Base-by-base conservation (phyloP, 2,113 vertebrate genomes). In the Thunnus thynnus region DNA sequence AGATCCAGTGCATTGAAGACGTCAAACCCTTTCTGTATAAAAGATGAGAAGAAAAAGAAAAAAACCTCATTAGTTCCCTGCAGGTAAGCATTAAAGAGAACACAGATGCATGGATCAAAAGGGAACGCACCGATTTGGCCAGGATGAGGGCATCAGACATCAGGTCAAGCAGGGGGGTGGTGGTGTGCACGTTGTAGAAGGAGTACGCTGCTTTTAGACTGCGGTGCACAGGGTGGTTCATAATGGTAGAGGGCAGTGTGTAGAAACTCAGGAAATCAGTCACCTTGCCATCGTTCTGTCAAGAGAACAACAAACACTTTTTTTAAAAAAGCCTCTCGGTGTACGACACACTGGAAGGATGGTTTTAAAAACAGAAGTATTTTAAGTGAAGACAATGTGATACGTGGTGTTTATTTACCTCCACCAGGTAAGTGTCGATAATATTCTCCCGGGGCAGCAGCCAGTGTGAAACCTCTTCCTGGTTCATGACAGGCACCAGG, bases 1-100 rank as follows among this genome's bases (percentile, higher is more conserved):
- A 99, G 96, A 95, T 99, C 98, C 96, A 99, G 97, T 95, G 98
- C 98, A 94, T 99, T 99, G 94, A 99, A 99, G 85, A 99, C 98
- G 0, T 99, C 98, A 60, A 99, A 99, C 84, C 97, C 97, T 97
- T 99, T 99, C 98, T 99, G 95, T 25, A 20, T 8, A 50, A 0
- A 0, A 67, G 8, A 71, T 2, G 22, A 13, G 8, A 8, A 72
- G 3, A 56, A 7, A 61, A 17, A 36, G 17, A 20, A 67, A 25
- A 50, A 51, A 22, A 22, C 0, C 1, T 30, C 22, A 57, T 69
- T 17, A 76, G 57, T n/a, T 46, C 1, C 11, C 2, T 3, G 20
- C 0, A 4, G 14, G n/a, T 10, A 25, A 69, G 56, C 2, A 41
- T 22, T 50, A 57, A 8, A 75, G 18, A 57, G 1, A 57, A 27